A percentile compares a stretch with the other conserved stretches of the same genome.
phyloP scores from a whole-genome alignment of 2,113 vertebrate genomes.

The Malaclemys terrapin region DNA sequence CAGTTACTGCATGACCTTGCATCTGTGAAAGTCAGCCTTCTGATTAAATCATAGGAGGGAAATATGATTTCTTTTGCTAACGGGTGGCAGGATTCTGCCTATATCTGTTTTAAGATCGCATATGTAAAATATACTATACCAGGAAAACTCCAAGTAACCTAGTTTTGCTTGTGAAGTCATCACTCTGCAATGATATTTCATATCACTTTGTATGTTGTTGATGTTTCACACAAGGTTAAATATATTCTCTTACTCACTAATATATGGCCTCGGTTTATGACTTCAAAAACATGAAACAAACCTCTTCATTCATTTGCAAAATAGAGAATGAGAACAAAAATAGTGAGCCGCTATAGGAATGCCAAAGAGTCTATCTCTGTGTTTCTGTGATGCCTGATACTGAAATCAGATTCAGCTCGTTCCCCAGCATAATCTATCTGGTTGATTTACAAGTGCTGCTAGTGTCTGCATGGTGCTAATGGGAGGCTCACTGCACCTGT shows the following conservation, averaged over 20 bases:
- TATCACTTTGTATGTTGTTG: not conserved
- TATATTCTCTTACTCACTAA: not conserved
- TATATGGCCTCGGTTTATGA: not conserved
- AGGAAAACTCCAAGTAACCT: accelerated
- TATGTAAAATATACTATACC: not conserved
- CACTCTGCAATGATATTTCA: not conserved
- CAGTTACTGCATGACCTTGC: not conserved
- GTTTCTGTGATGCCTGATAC: not conserved
- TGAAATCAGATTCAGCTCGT: not conserved
- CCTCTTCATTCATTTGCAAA: not conserved
- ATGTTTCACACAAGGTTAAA: not conserved
- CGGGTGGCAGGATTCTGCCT: not conserved
- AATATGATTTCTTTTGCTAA: not conserved
- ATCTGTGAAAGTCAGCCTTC: not conserved
- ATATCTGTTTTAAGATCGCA: not conserved
- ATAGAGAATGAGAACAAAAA: not conserved
- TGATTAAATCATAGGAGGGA: not conserved
- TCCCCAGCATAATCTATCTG: slow-evolving; percentile 25
- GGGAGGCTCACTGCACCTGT: slow-evolving; percentile 39
- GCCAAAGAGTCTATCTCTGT: not conserved
- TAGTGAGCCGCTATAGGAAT: not conserved
- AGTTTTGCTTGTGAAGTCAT: not conserved
- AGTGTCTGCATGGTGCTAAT: slow-evolving; percentile 6
- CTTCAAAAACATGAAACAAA: not conserved
- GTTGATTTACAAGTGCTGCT: slow-evolving; percentile 64